These are phyloP conservation scores for Priocnemis perturbator DNA, from an alignment of 2,888 invertebrate species.

Conservation along the genomic window DNA sequence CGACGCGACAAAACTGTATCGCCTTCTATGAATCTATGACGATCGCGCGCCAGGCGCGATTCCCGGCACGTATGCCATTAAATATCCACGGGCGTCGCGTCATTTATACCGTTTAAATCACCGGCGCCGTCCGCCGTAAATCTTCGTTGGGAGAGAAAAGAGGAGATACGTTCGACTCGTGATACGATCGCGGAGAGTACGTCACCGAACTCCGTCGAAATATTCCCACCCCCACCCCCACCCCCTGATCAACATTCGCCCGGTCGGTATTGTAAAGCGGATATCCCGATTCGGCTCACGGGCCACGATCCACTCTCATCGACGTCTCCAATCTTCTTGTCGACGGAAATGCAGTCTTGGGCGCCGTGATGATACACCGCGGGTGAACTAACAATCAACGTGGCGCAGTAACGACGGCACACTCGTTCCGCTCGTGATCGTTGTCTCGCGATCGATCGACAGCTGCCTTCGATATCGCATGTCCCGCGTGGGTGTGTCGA, in stretches of 20 bases:
- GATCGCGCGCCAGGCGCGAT: too few relatives aligned
- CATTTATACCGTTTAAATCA: too few relatives aligned
- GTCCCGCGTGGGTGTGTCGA: conserved; percentile 54
- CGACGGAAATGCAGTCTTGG: neutral
- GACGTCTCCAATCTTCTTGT: neutral
- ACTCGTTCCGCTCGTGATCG: conserved; percentile 20
- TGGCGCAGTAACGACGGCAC: neutral
- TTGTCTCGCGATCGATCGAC: conserved; percentile 47
- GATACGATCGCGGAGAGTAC: too few relatives aligned
- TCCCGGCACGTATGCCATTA: too few relatives aligned
- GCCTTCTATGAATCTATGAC: too few relatives aligned
- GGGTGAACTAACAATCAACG: neutral
- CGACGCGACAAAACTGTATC: too few relatives aligned
- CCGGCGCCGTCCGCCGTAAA: too few relatives aligned
- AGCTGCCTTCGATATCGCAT: conserved; percentile 61
- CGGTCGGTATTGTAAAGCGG: neutral
- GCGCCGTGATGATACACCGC: neutral
- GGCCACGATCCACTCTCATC: neutral
- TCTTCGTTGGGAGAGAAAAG: too few relatives aligned
- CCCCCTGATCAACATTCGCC: neutral
- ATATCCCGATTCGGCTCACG: neutral
- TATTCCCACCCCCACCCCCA: too few relatives aligned
- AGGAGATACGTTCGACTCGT: too few relatives aligned
- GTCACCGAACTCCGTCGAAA: too few relatives aligned
- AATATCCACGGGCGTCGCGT: too few relatives aligned